A percentile compares a stretch with the other conserved stretches of the same genome.
phyloP scores from a whole-genome alignment of 2,888 invertebrate species.

The Ischnura elegans region DNA sequence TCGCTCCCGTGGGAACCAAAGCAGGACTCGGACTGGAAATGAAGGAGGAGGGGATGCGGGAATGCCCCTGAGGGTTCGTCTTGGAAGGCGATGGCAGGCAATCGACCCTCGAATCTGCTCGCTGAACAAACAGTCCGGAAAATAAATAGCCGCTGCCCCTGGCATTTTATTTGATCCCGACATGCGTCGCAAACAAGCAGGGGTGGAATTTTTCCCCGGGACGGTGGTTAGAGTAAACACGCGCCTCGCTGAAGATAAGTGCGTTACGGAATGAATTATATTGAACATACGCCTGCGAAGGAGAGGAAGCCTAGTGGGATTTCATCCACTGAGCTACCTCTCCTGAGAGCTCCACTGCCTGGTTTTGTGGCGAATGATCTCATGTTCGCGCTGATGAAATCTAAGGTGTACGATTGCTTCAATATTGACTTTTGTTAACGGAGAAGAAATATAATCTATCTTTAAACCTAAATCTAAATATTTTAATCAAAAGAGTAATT shows the following conservation, averaged over 20 bases:
- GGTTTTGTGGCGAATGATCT: too few species aligned
- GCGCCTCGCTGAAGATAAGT: not conserved
- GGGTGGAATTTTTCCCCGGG: not conserved
- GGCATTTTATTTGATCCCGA: not conserved
- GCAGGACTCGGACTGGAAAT: not conserved
- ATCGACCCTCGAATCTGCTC: not conserved
- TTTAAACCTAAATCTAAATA: too few species aligned
- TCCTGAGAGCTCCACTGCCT: too few species aligned
- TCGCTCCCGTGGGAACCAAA: not conserved
- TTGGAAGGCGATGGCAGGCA: not conserved
- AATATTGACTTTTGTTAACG: too few species aligned
- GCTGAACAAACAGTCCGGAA: not conserved
- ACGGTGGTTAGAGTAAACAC: not conserved
- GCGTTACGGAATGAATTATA: slow-evolving; percentile 11
- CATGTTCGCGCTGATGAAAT: too few species aligned
- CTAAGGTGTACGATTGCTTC: too few species aligned
- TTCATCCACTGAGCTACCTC: not conserved
- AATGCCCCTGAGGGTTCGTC: not conserved
- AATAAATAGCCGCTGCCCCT: not conserved
- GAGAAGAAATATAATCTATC: too few species aligned
- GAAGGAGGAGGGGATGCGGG: not conserved
- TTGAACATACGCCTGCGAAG: not conserved
- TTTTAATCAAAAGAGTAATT: too few species aligned
- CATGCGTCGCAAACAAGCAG: not conserved
- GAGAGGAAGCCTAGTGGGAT: not conserved